Conservation (phyloP, 2,797 vertebrate species). For the Gobionotothen gibberifrons region DNA sequence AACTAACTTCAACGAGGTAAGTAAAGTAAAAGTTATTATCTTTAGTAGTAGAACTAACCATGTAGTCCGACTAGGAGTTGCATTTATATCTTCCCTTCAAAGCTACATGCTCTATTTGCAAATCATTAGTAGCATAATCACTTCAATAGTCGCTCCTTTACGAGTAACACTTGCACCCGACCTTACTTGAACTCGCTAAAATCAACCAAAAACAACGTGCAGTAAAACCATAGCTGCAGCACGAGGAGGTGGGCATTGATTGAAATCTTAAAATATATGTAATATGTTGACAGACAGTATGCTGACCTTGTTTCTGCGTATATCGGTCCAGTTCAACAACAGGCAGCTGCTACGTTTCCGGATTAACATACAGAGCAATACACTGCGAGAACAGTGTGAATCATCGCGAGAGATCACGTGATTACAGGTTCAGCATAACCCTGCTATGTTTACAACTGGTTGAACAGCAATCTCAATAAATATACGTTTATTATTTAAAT, state of each 20-base stretch:
- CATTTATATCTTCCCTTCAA: fast-evolving
- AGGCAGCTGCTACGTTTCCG: background rate
- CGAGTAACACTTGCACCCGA: too few relatives aligned
- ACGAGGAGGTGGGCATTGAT: background rate
- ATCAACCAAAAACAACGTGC: background rate
- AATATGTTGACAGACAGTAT: background rate
- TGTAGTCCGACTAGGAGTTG: fast-evolving
- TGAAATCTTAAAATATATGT: background rate
- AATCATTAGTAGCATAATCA: background rate
- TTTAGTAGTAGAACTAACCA: background rate
- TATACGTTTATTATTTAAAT: background rate
- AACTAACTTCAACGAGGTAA: too few relatives aligned
- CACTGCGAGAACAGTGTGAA: background rate
- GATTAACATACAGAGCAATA: constrained; percentile 11
- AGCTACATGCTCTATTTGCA: background rate
- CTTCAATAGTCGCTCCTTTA: background rate
- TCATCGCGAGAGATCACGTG: constrained; percentile 51
- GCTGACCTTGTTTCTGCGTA: constrained; percentile 42
- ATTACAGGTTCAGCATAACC: background rate
- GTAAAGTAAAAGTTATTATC: background rate
- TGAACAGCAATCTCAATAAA: background rate
- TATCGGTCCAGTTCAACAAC: fast-evolving
- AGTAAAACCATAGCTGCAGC: background rate
- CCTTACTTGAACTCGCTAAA: background rate
- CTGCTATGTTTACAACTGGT: background rate